Conservation (phyloP, 1,140 invertebrate species). For the Drosophila tristis region DNA sequence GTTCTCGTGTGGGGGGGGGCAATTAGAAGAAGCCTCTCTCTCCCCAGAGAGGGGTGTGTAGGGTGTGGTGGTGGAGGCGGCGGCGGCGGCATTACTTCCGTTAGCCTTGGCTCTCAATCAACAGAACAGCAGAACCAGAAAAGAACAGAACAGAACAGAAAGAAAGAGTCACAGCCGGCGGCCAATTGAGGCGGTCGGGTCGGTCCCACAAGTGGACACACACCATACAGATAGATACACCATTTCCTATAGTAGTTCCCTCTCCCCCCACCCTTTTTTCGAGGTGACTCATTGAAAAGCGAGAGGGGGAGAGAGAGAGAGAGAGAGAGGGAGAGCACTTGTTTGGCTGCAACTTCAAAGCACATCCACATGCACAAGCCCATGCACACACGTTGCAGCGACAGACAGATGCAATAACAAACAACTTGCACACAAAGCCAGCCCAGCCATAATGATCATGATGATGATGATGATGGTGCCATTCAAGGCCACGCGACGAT, state of each 20-base stretch:
- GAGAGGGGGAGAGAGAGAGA: not conserved
- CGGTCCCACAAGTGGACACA: conserved; percentile 29
- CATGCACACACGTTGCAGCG: not conserved
- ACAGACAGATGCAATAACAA: conserved; percentile 22
- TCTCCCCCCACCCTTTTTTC: not conserved
- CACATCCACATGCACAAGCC: conserved; percentile 3
- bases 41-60: too few species aligned
- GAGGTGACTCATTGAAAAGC: conserved; percentile 20
- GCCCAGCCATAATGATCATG: conserved; percentile 6
- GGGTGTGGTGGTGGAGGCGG: conserved; percentile 7
- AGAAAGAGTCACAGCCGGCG: conserved; percentile 17
- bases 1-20: not conserved
- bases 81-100: conserved; percentile 55
- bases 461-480: conserved; percentile 45
- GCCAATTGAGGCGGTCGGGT: conserved; percentile 31
- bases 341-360: conserved; percentile 25
- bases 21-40: not conserved
- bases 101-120: conserved; percentile 80
- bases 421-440: conserved; percentile 7
- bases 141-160: too few species aligned
- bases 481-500: conserved; percentile 52
- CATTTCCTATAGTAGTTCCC: conserved; percentile 1
- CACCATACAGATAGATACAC: not conserved
- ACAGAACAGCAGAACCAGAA: conserved; percentile 10
- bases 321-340: conserved; percentile 28